phyloP scores from a whole-genome alignment of 2,888 invertebrate species.

The Digitonthophagus gazella region DNA sequence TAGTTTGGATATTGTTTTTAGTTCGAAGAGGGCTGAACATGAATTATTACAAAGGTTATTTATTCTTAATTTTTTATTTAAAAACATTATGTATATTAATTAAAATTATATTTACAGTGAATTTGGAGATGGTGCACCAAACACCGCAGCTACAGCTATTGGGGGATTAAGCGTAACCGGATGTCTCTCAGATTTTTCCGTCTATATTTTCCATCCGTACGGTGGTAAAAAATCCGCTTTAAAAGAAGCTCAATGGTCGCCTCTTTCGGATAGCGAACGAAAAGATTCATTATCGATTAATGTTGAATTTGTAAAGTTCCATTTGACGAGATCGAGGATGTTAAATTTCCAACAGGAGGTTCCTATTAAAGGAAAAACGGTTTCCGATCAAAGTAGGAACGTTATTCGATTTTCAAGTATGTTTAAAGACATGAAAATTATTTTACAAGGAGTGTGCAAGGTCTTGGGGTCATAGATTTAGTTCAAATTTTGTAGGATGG shows the following conservation, averaged over 20 bases:
- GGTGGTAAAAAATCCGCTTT: conserved; percentile 81
- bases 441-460: too few relatives aligned
- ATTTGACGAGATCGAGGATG: conserved; percentile 87
- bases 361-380: conserved; percentile 47
- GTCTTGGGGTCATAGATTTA: too few relatives aligned
- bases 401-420: conserved; percentile 34
- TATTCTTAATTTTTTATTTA: background rate
- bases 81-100: too few relatives aligned
- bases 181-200: conserved; percentile 93
- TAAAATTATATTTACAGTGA: conserved; percentile 49
- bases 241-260: conserved; percentile 84
- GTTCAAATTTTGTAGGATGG: too few relatives aligned
- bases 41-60: conserved; percentile 53
- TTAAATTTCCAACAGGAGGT: conserved; percentile 71
- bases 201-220: conserved; percentile 98
- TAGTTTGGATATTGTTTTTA: conserved; percentile 95
- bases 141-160: conserved; percentile 65
- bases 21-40: conserved; percentile 83
- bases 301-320: conserved; percentile 96
- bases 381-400: conserved; percentile 67
- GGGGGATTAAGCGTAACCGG: conserved; percentile 93
- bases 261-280: conserved; percentile 81
- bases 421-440: too few relatives aligned
- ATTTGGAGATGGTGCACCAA: conserved; percentile 52
- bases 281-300: conserved; percentile 95